A percentile compares a stretch with the other conserved stretches of the same genome.
phyloP scores from a whole-genome alignment of 2,888 invertebrate species.

The Cosmia trapezina region DNA sequence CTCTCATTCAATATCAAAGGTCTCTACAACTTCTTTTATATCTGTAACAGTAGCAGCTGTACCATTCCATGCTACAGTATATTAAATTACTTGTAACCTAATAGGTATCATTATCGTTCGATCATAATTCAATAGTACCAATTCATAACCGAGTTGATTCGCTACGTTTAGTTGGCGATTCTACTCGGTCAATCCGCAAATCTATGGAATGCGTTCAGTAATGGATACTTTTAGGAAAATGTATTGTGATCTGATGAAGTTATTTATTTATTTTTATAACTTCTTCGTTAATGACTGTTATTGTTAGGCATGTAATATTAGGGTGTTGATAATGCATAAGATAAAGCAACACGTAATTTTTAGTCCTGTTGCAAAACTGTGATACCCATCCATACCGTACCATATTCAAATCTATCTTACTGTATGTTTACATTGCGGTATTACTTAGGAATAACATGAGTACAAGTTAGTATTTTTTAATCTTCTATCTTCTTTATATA shows the following conservation, averaged over 20 bases:
- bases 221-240: constrained; percentile 4
- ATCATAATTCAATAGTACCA: constrained; percentile 57
- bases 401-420: background rate
- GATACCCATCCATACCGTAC: background rate
- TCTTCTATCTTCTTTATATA: too few species aligned
- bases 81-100: constrained; percentile 62
- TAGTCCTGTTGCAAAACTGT: background rate
- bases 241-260: background rate
- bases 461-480: background rate
- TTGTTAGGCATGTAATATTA: background rate
- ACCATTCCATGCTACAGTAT: constrained; percentile 34
- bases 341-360: background rate
- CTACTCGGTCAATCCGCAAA: constrained; percentile 41
- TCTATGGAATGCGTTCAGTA: constrained; percentile 35
- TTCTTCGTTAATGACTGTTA: background rate
- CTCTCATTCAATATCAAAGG: constrained; percentile 18
- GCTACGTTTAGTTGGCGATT: constrained; percentile 55
- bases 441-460: background rate
- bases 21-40: constrained; percentile 13
- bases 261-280: background rate
- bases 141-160: constrained; percentile 48
- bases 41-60: constrained; percentile 28
- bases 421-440: background rate
- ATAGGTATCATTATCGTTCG: constrained; percentile 59
- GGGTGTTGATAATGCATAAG: background rate